Evolutionary conservation across 1,140 invertebrate species (phyloP), one percentile per base, ranked within the genome.

Genomic region (Branchinecta lynchi): DNA sequence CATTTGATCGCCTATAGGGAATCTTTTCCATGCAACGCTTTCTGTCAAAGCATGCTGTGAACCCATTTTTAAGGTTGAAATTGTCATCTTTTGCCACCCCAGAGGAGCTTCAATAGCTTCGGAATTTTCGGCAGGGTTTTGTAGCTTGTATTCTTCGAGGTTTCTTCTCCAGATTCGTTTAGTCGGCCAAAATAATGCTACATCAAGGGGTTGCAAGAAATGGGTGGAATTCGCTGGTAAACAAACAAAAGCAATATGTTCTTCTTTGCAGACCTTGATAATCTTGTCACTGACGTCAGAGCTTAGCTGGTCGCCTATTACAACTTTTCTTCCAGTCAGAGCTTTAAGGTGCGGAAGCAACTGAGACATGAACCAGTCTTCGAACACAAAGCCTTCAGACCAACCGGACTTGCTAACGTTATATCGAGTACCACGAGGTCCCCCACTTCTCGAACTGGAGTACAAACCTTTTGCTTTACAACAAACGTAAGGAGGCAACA

Each of bases 381-480:
- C 68, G 68, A 75, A 75, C 21, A 43, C 45, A 21, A 66, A 43
- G 7, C 15, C 12, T 51, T 76, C 75, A 69, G 74, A 75, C 75
- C 75, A 76, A 9, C 73, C 74, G 51, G 69, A 67, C 67, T 71
- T 73, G 44, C 71, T 69, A 9, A 71, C 17, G 43, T 74, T 74
- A 65, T 74, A 76, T 43, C 71, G 9, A n/a, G 72, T 66, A 46
- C 51, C 65, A 46, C 10, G 15, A 65, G 73, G 74, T 21, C 72
- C 74, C 68, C 69, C 72, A 65, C 72, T 71, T 9, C 68, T 74
- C 75, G 74, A 76, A 10, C 69, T 70, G 12, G 72, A 12, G 69
- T 71, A 74, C n/a, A 75, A 17, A 44, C 69, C 21, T 67, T 71
- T 68, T 65, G 73, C 71, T 43, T 75, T 74, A 68, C 74, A 75